Base-by-base conservation (phyloP, 2,797 vertebrate genomes). In the Rhinella marina region DNA sequence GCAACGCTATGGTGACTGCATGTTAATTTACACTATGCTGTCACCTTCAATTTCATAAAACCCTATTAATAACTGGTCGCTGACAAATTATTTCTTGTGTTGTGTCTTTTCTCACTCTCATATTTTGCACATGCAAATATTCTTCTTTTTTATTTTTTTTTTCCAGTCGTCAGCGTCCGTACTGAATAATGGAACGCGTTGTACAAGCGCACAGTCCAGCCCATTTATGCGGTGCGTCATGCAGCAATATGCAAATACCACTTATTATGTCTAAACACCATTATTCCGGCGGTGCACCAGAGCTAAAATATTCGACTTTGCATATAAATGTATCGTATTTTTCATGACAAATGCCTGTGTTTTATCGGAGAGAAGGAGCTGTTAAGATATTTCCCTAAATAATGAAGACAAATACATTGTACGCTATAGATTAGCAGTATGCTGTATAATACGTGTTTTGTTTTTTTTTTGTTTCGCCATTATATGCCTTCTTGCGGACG, bases 71-170 rank as follows among this genome's bases (percentile, higher is more conserved):
- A 84, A 59, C 56, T 59, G 29, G 9, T 41, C 57, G 48, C 2
- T 10, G 21, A 41, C 25, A 48, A 29, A n/a, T 8, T 23, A 76
- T 76, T 41, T 61, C 21, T 64, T 6, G 23, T 3, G 19, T 50
- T 75, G 70, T 2, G 32, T 61, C 73, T 50, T 61, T 84, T 61
- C 32, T 85, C 32, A 29, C 19, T 84, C 9, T 29, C 10, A 10
- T 90, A 72, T 91, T 91, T 92, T 91, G 91, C 78, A 92, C 73
- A 1, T 3, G 75, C 87, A 90, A 86, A 90, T 90, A 90, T 91
- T 91, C 92, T 92, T 92, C 62, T 77, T 90, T 89, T 76, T 83
- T 92, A 82, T 92, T 92, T 92, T 64, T 77, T 90, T 89, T 76
- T 83, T 92, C 83, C 90, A 91, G 81, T 91, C 90, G 78, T 91